phyloP scores from a whole-genome alignment of 1,140 invertebrate genomes.

The Steinernema khuongi region DNA sequence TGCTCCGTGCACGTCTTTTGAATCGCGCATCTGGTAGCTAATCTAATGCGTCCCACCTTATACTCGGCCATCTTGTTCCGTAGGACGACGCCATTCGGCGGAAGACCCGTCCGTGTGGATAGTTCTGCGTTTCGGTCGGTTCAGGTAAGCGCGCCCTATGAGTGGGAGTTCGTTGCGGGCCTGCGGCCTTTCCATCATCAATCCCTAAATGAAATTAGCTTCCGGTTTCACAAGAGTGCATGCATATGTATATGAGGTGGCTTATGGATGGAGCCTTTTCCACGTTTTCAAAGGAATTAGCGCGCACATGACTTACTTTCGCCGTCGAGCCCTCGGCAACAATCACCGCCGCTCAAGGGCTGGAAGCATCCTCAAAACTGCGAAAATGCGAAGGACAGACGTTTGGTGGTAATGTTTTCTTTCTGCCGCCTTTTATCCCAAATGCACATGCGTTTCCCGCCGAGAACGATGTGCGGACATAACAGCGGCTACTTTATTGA shows the following conservation, averaged over 20 bases:
- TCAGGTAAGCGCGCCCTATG: neutral
- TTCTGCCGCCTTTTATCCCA: too few species aligned
- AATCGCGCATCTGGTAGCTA: neutral
- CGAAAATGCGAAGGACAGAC: neutral
- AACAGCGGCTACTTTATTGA: conserved; percentile 10
- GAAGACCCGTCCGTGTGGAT: neutral
- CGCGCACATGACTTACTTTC: neutral
- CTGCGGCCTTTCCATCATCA: neutral
- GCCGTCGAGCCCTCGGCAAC: neutral
- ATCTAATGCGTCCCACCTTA: conserved; percentile 4
- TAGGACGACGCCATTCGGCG: neutral
- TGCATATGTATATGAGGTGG: neutral
- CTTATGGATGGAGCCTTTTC: neutral
- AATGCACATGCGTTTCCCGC: neutral
- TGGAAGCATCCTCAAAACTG: neutral
- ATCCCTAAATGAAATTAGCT: neutral
- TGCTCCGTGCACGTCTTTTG: neutral
- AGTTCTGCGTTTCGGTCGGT: neutral
- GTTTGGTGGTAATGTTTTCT: neutral
- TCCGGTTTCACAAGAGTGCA: neutral
- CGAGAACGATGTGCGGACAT: neutral
- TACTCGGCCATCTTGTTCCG: neutral
- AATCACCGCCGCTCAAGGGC: neutral
- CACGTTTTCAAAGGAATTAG: neutral
- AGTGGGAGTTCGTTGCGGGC: neutral